Conservation (phyloP, 2,113 vertebrate genomes). For the Menura novaehollandiae region DNA sequence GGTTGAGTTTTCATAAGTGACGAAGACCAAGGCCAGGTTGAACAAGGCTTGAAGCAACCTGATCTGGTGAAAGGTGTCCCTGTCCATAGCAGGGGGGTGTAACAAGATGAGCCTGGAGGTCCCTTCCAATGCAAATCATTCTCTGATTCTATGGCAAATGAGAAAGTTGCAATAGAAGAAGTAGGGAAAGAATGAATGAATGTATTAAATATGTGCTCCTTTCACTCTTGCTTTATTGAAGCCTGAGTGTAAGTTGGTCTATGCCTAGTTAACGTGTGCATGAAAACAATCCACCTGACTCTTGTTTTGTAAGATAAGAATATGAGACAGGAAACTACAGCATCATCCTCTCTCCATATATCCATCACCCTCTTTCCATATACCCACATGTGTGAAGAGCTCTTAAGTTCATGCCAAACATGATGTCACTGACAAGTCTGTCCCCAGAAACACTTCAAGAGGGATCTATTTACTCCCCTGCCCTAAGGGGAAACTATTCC, state of each 20-base stretch:
- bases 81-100: background rate
- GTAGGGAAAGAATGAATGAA: background rate
- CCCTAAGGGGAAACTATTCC: slow-evolving; percentile 47
- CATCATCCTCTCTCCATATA: background rate
- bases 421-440: background rate
- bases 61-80: background rate
- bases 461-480: slow-evolving; percentile 38
- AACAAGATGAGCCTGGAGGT: background rate
- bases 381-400: background rate
- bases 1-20: background rate
- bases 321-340: background rate
- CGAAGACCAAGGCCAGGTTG: background rate
- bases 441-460: slow-evolving; percentile 22
- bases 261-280: background rate
- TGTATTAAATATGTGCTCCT: background rate
- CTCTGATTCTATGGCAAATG: background rate
- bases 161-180: background rate
- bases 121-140: background rate
- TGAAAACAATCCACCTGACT: background rate
- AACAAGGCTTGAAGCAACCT: background rate
- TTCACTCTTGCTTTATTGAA: background rate
- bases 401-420: slow-evolving; percentile 15
- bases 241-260: background rate
- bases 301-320: background rate
- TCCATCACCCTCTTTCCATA: background rate